Evolutionary conservation across 92 coral and sea anemone genomes (phyloP).

Genomic region (Hydrozoanthus gracilis): DNA sequence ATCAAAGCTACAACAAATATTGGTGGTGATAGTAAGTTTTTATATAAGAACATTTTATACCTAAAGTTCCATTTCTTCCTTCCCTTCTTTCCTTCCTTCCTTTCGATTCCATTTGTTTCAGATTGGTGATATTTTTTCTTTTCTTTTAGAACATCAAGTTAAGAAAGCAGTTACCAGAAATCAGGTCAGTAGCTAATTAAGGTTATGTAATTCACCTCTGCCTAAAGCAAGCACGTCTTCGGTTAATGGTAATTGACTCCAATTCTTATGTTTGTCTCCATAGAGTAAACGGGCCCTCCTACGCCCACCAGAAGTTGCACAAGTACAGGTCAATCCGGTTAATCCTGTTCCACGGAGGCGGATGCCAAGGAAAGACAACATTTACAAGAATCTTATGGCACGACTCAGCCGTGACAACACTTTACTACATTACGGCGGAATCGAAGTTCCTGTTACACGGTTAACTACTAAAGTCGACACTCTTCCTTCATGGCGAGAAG

Average conservation of each 20-base stretch:
- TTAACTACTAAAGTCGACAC: constrained; percentile 17
- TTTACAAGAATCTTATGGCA: constrained; percentile 72
- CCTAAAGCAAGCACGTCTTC: background rate
- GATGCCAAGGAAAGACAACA: constrained; percentile 64
- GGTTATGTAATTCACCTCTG: background rate
- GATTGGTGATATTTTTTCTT: background rate
- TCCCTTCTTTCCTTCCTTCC: too few species aligned
- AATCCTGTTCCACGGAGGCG: constrained; percentile 19
- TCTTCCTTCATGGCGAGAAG: constrained; percentile 26
- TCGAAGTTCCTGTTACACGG: constrained; percentile 58
- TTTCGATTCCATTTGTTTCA: background rate
- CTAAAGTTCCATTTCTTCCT: too few species aligned
- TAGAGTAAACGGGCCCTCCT: background rate
- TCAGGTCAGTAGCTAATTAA: background rate
- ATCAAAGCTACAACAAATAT: too few species aligned
- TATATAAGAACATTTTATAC: too few species aligned
- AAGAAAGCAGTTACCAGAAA: background rate
- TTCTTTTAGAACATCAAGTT: background rate
- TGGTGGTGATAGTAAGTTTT: too few species aligned
- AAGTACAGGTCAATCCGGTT: background rate
- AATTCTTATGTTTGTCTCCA: background rate
- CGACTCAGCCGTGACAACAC: constrained; percentile 74
- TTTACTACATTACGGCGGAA: constrained; percentile 73
- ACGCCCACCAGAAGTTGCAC: background rate
- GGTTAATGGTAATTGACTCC: background rate